Percentiles rank a stretch among this genome's conserved stretches.
phyloP scores from a whole-genome alignment of 2,797 vertebrate genomes.

The Pterois miles region DNA sequence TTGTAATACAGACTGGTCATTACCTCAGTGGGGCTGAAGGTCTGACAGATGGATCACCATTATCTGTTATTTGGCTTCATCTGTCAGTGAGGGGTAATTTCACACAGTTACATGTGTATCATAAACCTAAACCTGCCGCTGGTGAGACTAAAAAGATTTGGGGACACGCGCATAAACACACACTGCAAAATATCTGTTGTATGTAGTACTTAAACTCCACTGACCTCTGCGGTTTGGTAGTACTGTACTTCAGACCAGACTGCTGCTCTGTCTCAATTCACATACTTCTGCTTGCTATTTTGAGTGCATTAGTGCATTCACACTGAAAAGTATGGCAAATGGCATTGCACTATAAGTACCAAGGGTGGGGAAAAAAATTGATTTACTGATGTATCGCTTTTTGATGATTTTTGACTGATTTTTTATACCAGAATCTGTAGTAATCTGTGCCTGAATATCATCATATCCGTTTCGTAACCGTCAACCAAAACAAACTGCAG shows the following conservation, averaged over 20 bases:
- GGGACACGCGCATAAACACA: background rate
- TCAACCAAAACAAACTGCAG: too few species aligned
- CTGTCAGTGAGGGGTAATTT: constrained; percentile 34
- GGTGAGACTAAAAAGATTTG: constrained; percentile 2
- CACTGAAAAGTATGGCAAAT: too few species aligned
- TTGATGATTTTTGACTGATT: too few species aligned
- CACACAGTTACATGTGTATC: constrained; percentile 12
- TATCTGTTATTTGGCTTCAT: constrained; percentile 61
- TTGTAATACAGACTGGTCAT: constrained; percentile 49
- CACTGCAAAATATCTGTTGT: background rate
- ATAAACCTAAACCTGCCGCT: constrained; percentile 23
- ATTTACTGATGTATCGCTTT: too few species aligned
- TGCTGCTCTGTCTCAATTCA: too few species aligned
- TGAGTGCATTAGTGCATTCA: too few species aligned
- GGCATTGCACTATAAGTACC: too few species aligned
- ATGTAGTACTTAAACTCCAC: background rate
- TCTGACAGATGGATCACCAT: constrained; percentile 56
- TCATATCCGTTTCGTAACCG: too few species aligned
- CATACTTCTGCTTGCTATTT: too few species aligned
- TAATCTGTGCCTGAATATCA: too few species aligned
- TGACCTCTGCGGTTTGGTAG: background rate
- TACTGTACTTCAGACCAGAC: background rate
- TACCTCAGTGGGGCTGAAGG: constrained; percentile 39
- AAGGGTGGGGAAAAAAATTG: too few species aligned
- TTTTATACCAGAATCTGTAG: too few species aligned